Conservation (phyloP, 1,140 invertebrate species). For the Papilio helenus region DNA sequence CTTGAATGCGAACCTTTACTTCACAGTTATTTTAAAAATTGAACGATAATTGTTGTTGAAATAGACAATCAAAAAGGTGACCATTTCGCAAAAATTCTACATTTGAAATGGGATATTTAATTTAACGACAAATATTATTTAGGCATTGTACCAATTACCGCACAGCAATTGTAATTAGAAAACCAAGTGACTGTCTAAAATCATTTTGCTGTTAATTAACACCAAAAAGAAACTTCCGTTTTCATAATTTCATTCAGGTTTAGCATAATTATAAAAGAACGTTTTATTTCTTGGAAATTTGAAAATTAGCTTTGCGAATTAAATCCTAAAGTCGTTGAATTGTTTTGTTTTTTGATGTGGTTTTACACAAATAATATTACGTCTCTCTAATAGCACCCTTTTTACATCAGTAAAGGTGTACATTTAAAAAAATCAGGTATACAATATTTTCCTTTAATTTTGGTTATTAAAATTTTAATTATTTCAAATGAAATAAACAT, state of each 20-base stretch:
- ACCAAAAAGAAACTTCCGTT: constrained; percentile 29
- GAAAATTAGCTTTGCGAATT: constrained; percentile 33
- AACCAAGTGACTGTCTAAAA: constrained; percentile 26
- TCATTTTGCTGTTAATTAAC: constrained; percentile 25
- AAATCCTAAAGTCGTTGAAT: neutral
- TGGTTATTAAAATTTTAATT: constrained; percentile 13
- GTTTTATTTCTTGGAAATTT: constrained; percentile 24
- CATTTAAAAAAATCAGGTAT: too few relatives aligned
- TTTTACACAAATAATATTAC: neutral
- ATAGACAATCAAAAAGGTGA: neutral
- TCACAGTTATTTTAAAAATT: too few relatives aligned
- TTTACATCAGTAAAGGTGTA: too few relatives aligned
- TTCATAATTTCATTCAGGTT: constrained; percentile 23
- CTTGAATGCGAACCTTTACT: neutral
- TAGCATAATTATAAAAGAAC: constrained; percentile 32
- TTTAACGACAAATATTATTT: neutral
- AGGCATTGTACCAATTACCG: constrained; percentile 3
- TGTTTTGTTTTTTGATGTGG: neutral
- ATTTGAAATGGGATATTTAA: neutral
- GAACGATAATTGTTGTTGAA: too few relatives aligned
- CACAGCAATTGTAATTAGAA: constrained; percentile 11
- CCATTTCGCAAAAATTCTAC: neutral
- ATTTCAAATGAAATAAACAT: neutral
- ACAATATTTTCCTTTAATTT: neutral
- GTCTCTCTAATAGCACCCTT: too few relatives aligned